Percentiles rank a stretch among this genome's conserved stretches.
phyloP scores from a whole-genome alignment of 2,113 vertebrate genomes.

The Murina feae region DNA sequence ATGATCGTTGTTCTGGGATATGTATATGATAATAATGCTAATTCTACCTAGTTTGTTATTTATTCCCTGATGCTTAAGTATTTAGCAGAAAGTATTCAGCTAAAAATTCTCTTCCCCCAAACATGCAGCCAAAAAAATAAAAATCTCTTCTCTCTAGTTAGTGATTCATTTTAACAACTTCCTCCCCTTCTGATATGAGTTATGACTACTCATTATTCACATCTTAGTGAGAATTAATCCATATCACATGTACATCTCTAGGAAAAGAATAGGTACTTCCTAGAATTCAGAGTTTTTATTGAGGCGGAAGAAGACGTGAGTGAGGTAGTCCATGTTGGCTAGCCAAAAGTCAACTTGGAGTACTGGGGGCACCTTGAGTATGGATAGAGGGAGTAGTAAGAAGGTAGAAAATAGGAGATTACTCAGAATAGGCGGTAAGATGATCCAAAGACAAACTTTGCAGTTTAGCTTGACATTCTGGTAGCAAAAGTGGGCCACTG shows the following conservation, averaged over 20 bases:
- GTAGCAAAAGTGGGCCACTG: neutral
- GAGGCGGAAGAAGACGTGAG: neutral
- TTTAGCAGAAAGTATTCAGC: neutral
- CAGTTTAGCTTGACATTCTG: neutral
- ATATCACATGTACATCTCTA: neutral
- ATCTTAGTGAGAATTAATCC: neutral
- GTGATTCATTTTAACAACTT: constrained; percentile 33
- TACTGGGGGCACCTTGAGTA: neutral
- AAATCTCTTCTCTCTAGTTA: neutral
- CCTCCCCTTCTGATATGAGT: neutral
- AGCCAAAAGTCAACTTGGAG: neutral
- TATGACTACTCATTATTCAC: neutral
- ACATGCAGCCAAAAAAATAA: neutral
- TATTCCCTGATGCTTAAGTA: neutral
- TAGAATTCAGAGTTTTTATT: constrained; percentile 14
- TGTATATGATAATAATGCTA: neutral
- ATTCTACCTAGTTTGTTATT: neutral
- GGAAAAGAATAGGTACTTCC: neutral
- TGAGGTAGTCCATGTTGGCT: neutral
- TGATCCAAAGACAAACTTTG: neutral
- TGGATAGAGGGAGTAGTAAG: neutral
- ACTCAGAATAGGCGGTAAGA: neutral
- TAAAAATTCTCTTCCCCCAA: neutral
- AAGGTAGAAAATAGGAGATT: neutral
- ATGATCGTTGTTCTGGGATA: neutral